phyloP scores from a whole-genome alignment of 2,797 vertebrate species.

The Prionace glauca region DNA sequence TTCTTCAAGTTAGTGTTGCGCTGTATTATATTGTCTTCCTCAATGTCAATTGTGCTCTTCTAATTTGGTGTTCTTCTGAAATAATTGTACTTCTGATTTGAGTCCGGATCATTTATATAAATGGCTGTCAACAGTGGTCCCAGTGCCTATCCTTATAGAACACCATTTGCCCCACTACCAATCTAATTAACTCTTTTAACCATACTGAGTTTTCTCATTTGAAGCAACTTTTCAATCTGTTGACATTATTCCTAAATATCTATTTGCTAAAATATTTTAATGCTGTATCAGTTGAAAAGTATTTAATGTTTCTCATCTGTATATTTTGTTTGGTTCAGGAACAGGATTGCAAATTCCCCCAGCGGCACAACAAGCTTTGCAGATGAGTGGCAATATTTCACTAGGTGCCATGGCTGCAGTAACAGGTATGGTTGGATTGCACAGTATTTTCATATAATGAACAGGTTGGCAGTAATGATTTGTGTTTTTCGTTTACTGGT shows the following conservation, averaged over 20 bases:
- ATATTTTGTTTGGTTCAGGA: slow-evolving; percentile 55
- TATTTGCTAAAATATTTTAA: background rate
- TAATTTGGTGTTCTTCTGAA: background rate
- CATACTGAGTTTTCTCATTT: background rate
- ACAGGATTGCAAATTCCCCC: slow-evolving; percentile 91
- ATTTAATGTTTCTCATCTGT: background rate
- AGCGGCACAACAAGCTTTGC: slow-evolving; percentile 87
- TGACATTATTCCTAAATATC: background rate
- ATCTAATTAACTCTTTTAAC: background rate
- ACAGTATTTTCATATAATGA: background rate
- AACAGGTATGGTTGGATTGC: slow-evolving; percentile 55
- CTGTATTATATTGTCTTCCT: background rate
- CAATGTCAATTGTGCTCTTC: background rate
- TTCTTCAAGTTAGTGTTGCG: background rate
- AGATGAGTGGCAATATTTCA: slow-evolving; percentile 88
- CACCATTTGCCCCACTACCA: background rate
- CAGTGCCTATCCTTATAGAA: background rate
- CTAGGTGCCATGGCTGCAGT: slow-evolving; percentile 86
- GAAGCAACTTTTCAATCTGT: background rate
- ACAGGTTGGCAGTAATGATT: background rate
- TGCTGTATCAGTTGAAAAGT: background rate
- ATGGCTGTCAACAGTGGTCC: background rate
- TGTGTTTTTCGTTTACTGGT: background rate
- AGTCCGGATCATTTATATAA: background rate
- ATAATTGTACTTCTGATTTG: background rate